phyloP scores from a whole-genome alignment of 2,113 vertebrate genomes.

The Cryptomyrus ogoouensis region DNA sequence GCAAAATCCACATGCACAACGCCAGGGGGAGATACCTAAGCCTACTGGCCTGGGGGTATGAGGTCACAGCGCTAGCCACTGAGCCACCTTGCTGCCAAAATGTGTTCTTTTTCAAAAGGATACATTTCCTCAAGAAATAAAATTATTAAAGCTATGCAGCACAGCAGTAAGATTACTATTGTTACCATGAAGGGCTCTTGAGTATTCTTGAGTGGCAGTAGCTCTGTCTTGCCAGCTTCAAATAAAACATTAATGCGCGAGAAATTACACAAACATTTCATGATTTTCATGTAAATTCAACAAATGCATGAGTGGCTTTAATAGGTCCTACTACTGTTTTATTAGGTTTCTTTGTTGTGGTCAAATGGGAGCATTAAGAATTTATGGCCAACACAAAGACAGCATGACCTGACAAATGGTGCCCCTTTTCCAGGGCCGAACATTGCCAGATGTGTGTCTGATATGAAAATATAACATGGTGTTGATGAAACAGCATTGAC shows the following conservation, averaged over 20 bases:
- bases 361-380: background rate
- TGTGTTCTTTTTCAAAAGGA: background rate
- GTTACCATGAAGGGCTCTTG: background rate
- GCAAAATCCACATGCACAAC: background rate
- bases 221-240: background rate
- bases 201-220: background rate
- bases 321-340: background rate
- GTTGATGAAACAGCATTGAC: background rate
- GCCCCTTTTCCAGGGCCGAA: background rate
- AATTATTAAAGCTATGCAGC: background rate
- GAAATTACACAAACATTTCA: background rate
- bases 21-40: background rate
- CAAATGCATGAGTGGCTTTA: background rate
- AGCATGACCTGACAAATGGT: background rate
- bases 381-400: background rate
- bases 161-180: background rate
- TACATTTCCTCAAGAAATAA: background rate
- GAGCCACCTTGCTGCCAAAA: background rate
- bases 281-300: conserved; percentile 3
- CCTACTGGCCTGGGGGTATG: background rate
- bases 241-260: background rate
- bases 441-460: background rate
- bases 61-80: background rate
- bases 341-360: background rate
- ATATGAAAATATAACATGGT: background rate